These are phyloP conservation scores for Puntigrus tetrazona DNA, from an alignment of 2,113 vertebrate genomes.

Conservation along the genomic window DNA sequence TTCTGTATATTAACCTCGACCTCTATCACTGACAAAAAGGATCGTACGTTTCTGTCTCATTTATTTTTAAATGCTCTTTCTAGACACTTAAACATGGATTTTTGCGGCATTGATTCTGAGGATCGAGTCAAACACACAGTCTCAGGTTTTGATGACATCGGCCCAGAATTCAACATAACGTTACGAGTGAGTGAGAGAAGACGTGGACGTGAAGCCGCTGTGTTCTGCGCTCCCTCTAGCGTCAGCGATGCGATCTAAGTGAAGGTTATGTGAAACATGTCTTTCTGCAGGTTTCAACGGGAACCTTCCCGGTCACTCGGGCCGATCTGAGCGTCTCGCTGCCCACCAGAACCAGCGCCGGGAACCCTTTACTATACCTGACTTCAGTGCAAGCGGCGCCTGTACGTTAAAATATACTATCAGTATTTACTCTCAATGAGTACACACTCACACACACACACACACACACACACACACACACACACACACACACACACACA, in stretches of 20 bases:
- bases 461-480: too few relatives aligned
- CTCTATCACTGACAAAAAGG: too few relatives aligned
- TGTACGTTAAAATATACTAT: too few relatives aligned
- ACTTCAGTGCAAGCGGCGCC: constrained; percentile 34
- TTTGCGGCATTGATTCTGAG: constrained; percentile 76
- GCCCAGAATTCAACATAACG: constrained; percentile 69
- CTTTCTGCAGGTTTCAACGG: constrained; percentile 38
- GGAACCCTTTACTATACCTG: constrained; percentile 44
- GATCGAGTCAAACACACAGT: constrained; percentile 68
- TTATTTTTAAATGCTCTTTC: constrained; percentile 39
- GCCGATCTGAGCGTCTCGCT: constrained; percentile 18
- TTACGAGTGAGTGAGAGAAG: constrained; percentile 30
- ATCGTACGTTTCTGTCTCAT: neutral
- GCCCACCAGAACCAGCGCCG: constrained; percentile 36
- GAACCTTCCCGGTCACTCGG: constrained; percentile 26
- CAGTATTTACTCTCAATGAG: too few relatives aligned
- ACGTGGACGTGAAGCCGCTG: too few relatives aligned
- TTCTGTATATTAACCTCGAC: too few relatives aligned
- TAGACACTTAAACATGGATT: constrained; percentile 79
- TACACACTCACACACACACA: too few relatives aligned
- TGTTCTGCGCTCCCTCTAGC: too few relatives aligned
- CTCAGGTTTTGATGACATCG: constrained; percentile 79
- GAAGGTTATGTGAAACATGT: neutral
- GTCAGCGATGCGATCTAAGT: neutral
- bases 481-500: too few relatives aligned